A percentile compares a stretch with the other conserved stretches of the same genome.
Conservation (phyloP, 2,797 vertebrate genomes). For the Enteromius mattozi region DNA sequence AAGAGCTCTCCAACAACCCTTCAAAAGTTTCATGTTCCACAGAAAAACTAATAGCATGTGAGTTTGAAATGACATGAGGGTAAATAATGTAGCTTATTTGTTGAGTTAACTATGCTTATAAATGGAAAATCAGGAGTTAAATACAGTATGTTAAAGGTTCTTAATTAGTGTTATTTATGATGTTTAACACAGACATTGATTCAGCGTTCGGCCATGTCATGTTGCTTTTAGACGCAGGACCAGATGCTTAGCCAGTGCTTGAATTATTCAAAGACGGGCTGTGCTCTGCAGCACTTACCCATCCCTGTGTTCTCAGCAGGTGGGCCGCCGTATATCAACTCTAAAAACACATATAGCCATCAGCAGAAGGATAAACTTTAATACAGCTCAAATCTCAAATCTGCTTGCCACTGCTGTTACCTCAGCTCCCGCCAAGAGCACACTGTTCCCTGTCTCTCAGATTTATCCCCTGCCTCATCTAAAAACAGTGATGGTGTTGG, state of each 20-base stretch:
- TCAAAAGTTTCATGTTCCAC: background rate
- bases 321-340: constrained; percentile 28
- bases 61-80: background rate
- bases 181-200: background rate
- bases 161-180: background rate
- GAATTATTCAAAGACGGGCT: constrained; percentile 28
- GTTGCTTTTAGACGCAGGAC: constrained; percentile 3
- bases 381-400: constrained; percentile 57
- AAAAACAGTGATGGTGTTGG: constrained; percentile 40
- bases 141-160: background rate
- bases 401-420: constrained; percentile 53
- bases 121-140: background rate
- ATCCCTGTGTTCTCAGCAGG: constrained; percentile 43
- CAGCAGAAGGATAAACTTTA: constrained; percentile 54
- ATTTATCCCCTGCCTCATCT: constrained; percentile 46
- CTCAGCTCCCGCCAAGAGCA: constrained; percentile 28
- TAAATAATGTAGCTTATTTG: background rate
- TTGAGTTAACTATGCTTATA: background rate
- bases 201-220: background rate
- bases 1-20: background rate
- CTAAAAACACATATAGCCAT: constrained; percentile 49
- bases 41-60: background rate
- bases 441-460: constrained; percentile 31
- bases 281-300: constrained; percentile 10
- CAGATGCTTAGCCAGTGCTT: constrained; percentile 14